Percentiles rank a stretch among this genome's conserved stretches.
Conservation (phyloP, 2,113 vertebrate genomes). For the Petrocephalus zakoni region DNA sequence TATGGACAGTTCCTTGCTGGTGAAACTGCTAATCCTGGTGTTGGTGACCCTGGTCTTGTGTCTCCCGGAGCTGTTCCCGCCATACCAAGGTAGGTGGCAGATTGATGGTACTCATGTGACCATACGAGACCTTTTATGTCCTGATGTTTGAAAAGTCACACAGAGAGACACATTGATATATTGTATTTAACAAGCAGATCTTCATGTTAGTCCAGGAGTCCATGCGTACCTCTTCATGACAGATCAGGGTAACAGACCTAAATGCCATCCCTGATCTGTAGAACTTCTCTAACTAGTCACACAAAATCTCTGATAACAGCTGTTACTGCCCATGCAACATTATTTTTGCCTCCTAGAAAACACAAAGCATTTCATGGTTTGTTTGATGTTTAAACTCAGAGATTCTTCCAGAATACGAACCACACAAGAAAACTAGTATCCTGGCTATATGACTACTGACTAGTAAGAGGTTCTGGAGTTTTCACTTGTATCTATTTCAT, state of each 20-base stretch:
- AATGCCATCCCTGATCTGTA: too few species aligned
- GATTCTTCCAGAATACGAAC: too few species aligned
- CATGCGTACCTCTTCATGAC: neutral
- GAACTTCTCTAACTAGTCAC: too few species aligned
- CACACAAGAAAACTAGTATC: neutral
- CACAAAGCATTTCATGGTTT: too few species aligned
- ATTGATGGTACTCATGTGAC: neutral
- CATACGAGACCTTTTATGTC: neutral
- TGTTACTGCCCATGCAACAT: too few species aligned
- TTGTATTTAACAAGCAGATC: neutral
- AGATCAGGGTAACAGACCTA: neutral
- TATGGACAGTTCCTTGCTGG: constrained; percentile 62
- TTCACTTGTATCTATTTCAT: neutral
- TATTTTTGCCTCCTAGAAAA: too few species aligned
- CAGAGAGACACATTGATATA: neutral
- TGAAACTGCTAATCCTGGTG: constrained; percentile 68
- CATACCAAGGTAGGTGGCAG: constrained; percentile 64
- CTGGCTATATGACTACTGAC: neutral
- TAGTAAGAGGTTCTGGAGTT: neutral
- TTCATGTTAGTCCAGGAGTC: neutral
- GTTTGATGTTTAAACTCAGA: too few species aligned
- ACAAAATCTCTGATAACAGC: too few species aligned
- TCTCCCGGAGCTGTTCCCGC: constrained; percentile 79
- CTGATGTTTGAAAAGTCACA: neutral
- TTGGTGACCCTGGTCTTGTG: constrained; percentile 71